Conservation (phyloP, 92 coral and sea anemone genomes). For the Heliopora coerulea region DNA sequence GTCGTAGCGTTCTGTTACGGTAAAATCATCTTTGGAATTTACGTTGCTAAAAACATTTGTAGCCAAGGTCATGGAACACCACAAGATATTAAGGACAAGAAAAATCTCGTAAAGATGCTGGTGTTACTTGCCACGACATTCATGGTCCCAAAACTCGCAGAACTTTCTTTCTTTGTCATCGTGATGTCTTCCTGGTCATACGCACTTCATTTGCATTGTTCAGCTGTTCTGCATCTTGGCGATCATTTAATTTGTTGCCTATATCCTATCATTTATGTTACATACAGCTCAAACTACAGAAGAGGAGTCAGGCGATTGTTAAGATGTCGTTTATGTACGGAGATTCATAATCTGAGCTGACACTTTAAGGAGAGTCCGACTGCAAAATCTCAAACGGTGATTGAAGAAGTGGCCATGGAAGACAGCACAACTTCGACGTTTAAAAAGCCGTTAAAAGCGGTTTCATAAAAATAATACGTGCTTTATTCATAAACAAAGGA, state of each 20-base stretch:
- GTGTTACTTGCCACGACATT: not conserved
- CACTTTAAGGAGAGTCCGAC: no score
- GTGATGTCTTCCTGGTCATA: not conserved
- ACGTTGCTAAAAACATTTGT: slow-evolving; percentile 4
- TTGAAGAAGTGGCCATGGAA: no score
- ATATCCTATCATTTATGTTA: not conserved
- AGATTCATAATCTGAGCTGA: no score
- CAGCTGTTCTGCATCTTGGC: no score
- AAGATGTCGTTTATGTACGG: no score
- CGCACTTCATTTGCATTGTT: not conserved
- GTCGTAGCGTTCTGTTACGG: not conserved
- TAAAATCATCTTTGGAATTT: slow-evolving; percentile 6
- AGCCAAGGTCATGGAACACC: not conserved
- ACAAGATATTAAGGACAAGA: not conserved
- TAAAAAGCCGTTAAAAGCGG: no score
- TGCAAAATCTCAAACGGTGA: no score
- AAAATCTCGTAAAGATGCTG: not conserved
- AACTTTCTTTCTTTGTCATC: not conserved
- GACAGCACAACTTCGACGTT: no score
- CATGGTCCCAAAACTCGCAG: not conserved
- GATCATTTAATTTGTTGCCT: not conserved
- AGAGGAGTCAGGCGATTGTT: not conserved
- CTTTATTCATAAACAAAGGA: no score
- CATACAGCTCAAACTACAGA: not conserved
- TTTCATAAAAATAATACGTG: no score